phyloP scores from a whole-genome alignment of 2,888 invertebrate genomes.

The Ashinkailepas kermadecensis region DNA sequence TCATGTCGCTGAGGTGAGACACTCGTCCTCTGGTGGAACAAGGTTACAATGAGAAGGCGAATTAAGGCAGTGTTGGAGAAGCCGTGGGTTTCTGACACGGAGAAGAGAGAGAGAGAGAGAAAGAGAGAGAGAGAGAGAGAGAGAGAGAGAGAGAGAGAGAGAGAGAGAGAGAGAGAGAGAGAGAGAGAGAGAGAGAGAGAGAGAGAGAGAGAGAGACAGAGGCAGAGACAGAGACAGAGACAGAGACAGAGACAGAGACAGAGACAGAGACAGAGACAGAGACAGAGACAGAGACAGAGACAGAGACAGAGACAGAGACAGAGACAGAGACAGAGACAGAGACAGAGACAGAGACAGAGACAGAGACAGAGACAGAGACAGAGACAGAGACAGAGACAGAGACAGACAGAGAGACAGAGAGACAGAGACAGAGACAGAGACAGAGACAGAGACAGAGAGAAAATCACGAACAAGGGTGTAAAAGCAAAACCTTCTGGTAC shows the following conservation, averaged over 20 bases:
- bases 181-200: background rate
- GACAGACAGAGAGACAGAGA: slow-evolving; percentile 1
- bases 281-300: slow-evolving; percentile 8
- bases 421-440: background rate
- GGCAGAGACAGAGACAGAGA: background rate
- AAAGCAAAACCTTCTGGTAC: too few species aligned
- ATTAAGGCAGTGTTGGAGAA: too few species aligned
- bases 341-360: slow-evolving; percentile 17
- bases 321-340: slow-evolving; percentile 1
- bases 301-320: slow-evolving; percentile 4
- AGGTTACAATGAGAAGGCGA: too few species aligned
- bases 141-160: slow-evolving; percentile 1
- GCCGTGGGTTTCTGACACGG: too few species aligned
- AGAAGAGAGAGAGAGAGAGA: too few species aligned
- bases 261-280: slow-evolving; percentile 11
- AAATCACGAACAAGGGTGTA: too few species aligned
- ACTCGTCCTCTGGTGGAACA: too few species aligned
- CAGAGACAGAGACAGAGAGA: background rate
- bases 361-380: background rate
- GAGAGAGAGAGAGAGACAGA: background rate
- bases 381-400: slow-evolving; percentile 6
- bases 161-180: background rate
- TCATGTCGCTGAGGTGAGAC: slow-evolving; percentile 28
- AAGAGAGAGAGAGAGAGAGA: too few species aligned
- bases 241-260: slow-evolving; percentile 12